phyloP scores from a whole-genome alignment of 2,797 vertebrate genomes.

The Anniella stebbinsi region DNA sequence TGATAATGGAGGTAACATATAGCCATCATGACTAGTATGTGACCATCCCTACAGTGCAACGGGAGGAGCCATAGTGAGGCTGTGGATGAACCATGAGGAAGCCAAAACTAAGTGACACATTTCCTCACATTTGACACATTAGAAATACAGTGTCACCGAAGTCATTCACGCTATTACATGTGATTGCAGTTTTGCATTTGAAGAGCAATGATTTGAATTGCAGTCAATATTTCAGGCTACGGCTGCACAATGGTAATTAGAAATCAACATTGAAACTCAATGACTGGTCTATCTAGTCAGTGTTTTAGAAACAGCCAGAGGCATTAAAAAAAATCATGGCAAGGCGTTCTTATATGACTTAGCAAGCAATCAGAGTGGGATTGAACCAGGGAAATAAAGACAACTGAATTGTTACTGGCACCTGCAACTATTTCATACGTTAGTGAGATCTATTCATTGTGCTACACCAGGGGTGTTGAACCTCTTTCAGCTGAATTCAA shows the following conservation, averaged over 20 bases:
- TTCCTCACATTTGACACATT: neutral
- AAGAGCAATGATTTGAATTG: neutral
- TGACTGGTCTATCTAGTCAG: neutral
- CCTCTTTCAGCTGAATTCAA: no score
- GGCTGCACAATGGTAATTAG: slow-evolving; percentile 6
- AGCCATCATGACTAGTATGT: no score
- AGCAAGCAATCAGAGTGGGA: neutral
- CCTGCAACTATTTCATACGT: neutral
- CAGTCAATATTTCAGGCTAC: neutral
- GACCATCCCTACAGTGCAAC: neutral
- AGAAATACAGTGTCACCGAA: neutral
- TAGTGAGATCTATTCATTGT: neutral
- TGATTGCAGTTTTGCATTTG: neutral
- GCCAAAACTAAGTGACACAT: neutral
- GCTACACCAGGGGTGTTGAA: neutral
- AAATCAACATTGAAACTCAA: neutral
- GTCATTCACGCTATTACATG: neutral
- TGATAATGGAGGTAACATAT: no score
- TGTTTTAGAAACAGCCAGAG: neutral
- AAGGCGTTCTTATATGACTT: neutral
- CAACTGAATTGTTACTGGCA: neutral
- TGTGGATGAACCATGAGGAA: neutral
- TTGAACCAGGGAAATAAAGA: neutral
- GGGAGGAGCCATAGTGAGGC: neutral
- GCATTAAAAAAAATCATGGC: neutral